Evolutionary conservation across 2,888 invertebrate species (phyloP), one percentile per base, ranked within the genome.

Genomic region (Amphipyra berbera): DNA sequence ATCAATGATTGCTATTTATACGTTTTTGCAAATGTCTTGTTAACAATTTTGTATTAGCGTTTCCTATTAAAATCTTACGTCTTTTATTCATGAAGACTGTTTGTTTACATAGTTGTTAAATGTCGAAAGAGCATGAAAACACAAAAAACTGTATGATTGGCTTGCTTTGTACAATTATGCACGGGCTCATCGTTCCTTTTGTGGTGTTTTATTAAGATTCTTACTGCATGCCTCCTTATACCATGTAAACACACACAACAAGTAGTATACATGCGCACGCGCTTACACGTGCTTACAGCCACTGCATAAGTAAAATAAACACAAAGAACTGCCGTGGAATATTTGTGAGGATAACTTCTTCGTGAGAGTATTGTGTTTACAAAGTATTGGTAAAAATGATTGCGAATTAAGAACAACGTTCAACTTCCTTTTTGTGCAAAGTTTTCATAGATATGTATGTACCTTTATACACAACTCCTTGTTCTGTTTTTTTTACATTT

Each of bases 11-110:
- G 79, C 76, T 84, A 71, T 88, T 86, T 86, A 84, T 80, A 78
- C 85, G 87, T 90, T 78, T 90, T 91, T 90, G 82, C 82, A 86
- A 88, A 88, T 85, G 79, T 82, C 85, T 86, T 78, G 84, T 87
- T 86, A 85, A 84, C 83, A 84, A 83, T 82, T n/a, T 85, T 74
- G 61, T 73, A 76, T 81, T 78, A 74, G 73, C 82, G 75, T 86
- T 91, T 91, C 90, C 90, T 89, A 85, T 74, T 21, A 85, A 81
- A 81, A 81, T 77, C 54, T 72, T 59, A 77, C 59, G 69, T 70
- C 1, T 21, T 76, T 76, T 78, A 66, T 76, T 72, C 56, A 55
- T 41, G 55, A 52, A 60, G 12, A 63, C 54, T 68, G 49, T 72
- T 65, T 75, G 49, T 73, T 68, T 64, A 58, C 49, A 67, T 67